Base-by-base conservation (phyloP, 2,888 invertebrate genomes). In the Rhagonycha fulva region DNA sequence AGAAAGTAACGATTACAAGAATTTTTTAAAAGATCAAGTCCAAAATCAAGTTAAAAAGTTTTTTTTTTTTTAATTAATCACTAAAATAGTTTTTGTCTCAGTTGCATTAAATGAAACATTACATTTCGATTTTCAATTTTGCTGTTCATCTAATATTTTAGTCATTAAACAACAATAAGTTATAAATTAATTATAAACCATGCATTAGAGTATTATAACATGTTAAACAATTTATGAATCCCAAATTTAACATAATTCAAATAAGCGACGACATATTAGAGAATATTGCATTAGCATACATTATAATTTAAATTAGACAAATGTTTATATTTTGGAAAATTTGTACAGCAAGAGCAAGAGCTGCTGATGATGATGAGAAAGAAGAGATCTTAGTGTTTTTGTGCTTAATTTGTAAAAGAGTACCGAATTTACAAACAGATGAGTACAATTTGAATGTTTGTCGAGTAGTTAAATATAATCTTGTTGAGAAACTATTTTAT, bases 171-270 rank as follows among this genome's bases (percentile, higher is more conserved):
- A 62, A 66, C 63, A 62, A 62, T 23, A 66, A 66, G 63, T 23
- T 66, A 66, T 66, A 66, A 66, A 66, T 66, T 66, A 23, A 66
- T 66, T 66, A 66, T 66, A 24, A 66, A 66, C 63, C 26, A 66
- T 66, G 26, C 26, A 66, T 26, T 66, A 66, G 24, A 47, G 47
- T 47, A 47, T 47, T 47, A 47, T 66, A 66, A 26, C 63, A 74
- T 74, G 72, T 77, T 75, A 72, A 72, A 63, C 71, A 72, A 71
- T 70, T 75, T 70, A 69, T 68, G 71, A 77, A 70, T 77, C 77
- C 77, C 77, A 77, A 72, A 77, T 75, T 77, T 70, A 77, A 32
- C 74, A 77, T 77, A 77, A 77, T 63, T 77, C 77, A 77, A 77
- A 77, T 77, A 69, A 75, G 23, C 71, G 67, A 28, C 70, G 76